Conservation (phyloP, 2,888 invertebrate species). For the Syritta pipiens region DNA sequence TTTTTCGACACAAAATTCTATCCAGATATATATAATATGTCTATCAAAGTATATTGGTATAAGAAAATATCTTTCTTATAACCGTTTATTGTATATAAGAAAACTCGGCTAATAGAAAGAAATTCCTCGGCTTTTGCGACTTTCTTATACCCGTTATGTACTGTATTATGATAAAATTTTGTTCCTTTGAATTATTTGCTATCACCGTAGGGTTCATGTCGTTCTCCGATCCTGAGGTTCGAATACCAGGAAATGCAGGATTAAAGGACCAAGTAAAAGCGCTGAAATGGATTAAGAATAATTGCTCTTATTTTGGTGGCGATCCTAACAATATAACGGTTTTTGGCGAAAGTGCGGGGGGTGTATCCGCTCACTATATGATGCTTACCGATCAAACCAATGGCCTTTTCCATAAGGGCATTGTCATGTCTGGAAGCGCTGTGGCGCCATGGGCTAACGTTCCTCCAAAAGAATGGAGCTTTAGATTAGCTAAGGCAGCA, state of each 20-base stretch:
- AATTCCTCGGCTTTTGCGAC: no score
- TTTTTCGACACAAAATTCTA: no score
- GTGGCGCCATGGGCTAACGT: slow-evolving; percentile 76
- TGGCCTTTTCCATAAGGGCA: slow-evolving; percentile 77
- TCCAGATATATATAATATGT: no score
- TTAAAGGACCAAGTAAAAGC: slow-evolving; percentile 81
- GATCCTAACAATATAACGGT: slow-evolving; percentile 81
- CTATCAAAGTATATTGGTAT: no score
- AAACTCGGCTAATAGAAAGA: no score
- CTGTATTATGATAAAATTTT: not conserved
- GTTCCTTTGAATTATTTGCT: no score
- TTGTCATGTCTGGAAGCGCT: slow-evolving; percentile 77
- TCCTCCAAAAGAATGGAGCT: slow-evolving; percentile 74
- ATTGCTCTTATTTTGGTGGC: slow-evolving; percentile 80
- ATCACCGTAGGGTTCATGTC: slow-evolving; percentile 81
- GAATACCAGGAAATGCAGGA: slow-evolving; percentile 81
- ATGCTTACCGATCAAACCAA: slow-evolving; percentile 80
- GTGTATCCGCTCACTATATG: slow-evolving; percentile 79
- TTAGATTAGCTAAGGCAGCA: slow-evolving; percentile 75
- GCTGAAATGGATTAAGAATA: slow-evolving; percentile 80
- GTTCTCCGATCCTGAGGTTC: slow-evolving; percentile 79
- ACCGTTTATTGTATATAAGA: no score
- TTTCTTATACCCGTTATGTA: no score
- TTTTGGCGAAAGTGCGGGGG: slow-evolving; percentile 81
- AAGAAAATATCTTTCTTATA: no score